Base-by-base conservation (phyloP, 1,140 invertebrate genomes). In the Aphaenogaster rudis region DNA sequence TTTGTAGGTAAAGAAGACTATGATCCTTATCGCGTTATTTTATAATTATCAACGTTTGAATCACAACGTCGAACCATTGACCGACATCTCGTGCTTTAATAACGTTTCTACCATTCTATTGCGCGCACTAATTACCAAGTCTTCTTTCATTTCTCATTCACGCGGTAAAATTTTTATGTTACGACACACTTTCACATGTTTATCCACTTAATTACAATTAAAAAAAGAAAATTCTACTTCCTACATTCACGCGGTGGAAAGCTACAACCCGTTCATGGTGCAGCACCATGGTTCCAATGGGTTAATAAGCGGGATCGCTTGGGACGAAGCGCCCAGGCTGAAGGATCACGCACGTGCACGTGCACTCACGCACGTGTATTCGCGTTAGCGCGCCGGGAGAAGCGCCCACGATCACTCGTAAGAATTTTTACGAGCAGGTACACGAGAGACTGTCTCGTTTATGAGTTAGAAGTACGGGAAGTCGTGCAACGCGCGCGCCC, bases 401-500 rank as follows among this genome's bases (percentile, higher is more conserved):
- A 61, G 54, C 69, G 69, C 28, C n/a, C 28, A 45, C 79, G 15
- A 82, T 59, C 13, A 45, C 45, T 28, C 54, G 57, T 42, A 42
- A 21, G 54, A 61, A 84, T 74, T 84, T 74, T 84, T 76, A 63
- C 80, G 80, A n/a, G 13, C 69, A 15, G 61, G 69, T 84, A 76
- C 80, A 74, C 69, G 54, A 61, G 69, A 36, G 80, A 57, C 42
- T 74, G 59, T 84, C 45, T 84, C 61, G 74, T 67, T 77, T 82
- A 72, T 82, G 78, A 82, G 86, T 72, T 82, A 81, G 59, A 79
- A 81, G 66, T 86, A 86, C 85, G 85, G 85, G 86, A 86, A 86
- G 86, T 86, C 33, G 64, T 82, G 54, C 78, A 63, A 36, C 59
- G 50, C 39, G 64, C 36, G 36, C 63, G 28, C 36, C 54, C 33